Percentiles rank a stretch among this genome's conserved stretches.
phyloP scores from a whole-genome alignment of 2,797 vertebrate genomes.

The Sebastes diploproa region DNA sequence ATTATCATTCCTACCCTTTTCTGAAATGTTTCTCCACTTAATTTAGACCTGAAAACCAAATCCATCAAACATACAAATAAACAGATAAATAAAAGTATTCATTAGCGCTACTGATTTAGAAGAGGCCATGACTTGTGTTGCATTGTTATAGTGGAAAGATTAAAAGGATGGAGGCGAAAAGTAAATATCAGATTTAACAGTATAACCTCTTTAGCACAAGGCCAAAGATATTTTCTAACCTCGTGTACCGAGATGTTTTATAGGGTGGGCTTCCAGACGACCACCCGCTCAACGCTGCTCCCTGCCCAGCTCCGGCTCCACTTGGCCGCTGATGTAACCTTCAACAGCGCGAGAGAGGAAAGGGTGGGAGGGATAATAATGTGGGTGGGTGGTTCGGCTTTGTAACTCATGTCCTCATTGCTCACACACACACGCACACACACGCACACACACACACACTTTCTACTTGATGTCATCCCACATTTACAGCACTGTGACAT shows the following conservation, averaged over 20 bases:
- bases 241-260: conserved; percentile 30
- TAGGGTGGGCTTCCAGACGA: conserved; percentile 8
- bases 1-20: background rate
- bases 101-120: background rate
- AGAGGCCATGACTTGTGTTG: background rate
- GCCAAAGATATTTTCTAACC: conserved; percentile 26
- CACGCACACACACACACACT: conserved; percentile 19
- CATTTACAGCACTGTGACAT: conserved; percentile 47
- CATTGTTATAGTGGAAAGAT: background rate
- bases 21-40: background rate
- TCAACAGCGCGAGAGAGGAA: conserved; percentile 6
- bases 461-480: conserved; percentile 50
- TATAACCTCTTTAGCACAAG: conserved; percentile 19
- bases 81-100: background rate
- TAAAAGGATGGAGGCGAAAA: background rate
- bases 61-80: background rate
- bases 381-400: conserved; percentile 35
- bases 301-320: conserved; percentile 9
- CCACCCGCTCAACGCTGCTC: conserved; percentile 29
- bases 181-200: conserved; percentile 5
- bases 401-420: conserved; percentile 31
- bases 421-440: conserved; percentile 23
- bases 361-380: conserved; percentile 17
- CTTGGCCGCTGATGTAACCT: conserved; percentile 13
- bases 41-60: background rate